These are phyloP conservation scores for Geotrupes spiniger DNA, from an alignment of 2,888 invertebrate species.

Conservation along the genomic window DNA sequence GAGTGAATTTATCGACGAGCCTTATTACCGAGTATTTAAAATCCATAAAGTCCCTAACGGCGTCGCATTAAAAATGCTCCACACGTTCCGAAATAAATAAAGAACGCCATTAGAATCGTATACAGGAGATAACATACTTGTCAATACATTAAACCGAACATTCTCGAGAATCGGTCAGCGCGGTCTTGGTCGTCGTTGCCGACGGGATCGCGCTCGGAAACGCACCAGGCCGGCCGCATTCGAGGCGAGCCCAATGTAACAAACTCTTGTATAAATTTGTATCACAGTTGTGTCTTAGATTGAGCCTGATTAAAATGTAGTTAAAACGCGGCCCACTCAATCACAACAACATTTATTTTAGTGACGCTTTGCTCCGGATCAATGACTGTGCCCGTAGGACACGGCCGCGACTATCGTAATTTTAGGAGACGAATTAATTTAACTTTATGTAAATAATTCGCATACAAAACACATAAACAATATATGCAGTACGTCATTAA, in stretches of 20 bases:
- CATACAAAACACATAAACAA: no score
- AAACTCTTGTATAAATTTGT: conserved; percentile 52
- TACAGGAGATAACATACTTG: conserved; percentile 50
- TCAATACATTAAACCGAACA: conserved; percentile 51
- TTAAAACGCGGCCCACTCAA: conserved; percentile 48
- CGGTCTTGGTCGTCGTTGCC: conserved; percentile 16
- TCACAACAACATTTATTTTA: conserved; percentile 33
- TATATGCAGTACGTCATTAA: no score
- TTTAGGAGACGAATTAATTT: no score
- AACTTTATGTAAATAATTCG: no score
- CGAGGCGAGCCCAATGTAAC: conserved; percentile 47
- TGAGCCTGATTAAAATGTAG: conserved; percentile 51
- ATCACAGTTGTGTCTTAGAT: conserved; percentile 50
- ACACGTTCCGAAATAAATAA: conserved; percentile 49
- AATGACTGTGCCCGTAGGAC: conserved; percentile 18
- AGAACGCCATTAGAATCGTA: conserved; percentile 50
- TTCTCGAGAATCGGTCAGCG: conserved; percentile 41
- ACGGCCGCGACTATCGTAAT: no score
- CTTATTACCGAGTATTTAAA: conserved; percentile 42
- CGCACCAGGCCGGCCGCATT: conserved; percentile 37
- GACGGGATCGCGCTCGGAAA: conserved; percentile 2
- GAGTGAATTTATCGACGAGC: conserved; percentile 17
- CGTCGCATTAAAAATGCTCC: conserved; percentile 43
- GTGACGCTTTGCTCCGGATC: conserved; percentile 28
- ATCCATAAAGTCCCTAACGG: conserved; percentile 42